Evolutionary conservation across 2,797 vertebrate species (phyloP).

Genomic region (Pterois miles): DNA sequence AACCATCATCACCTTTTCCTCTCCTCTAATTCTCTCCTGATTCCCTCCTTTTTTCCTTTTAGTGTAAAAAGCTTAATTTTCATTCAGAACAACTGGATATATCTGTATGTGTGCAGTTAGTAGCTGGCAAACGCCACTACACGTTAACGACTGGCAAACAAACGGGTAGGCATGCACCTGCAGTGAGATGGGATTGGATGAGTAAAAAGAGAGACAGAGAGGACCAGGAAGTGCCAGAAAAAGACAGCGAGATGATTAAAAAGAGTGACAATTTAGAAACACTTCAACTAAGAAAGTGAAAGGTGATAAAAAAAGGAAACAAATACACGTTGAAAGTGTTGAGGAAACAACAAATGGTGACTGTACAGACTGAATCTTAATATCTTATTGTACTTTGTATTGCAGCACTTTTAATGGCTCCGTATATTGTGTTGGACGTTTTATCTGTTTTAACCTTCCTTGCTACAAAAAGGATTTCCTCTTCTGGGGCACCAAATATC

Average conservation of each 20-base stretch:
- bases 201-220: background rate
- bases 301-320: background rate
- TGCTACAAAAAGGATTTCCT: background rate
- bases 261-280: background rate
- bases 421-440: background rate
- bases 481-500: background rate
- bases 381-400: background rate
- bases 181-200: background rate
- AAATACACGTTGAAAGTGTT: background rate
- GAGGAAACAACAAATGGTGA: background rate
- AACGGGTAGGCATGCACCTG: background rate
- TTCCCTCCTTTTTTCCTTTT: background rate
- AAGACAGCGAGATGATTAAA: background rate
- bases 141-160: slow-evolving; percentile 1
- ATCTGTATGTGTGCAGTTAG: background rate
- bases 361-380: background rate
- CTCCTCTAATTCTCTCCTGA: background rate
- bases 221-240: background rate
- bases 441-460: background rate
- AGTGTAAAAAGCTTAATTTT: background rate
- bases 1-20: background rate
- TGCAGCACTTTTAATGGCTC: background rate
- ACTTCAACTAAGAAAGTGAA: background rate
- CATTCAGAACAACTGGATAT: background rate
- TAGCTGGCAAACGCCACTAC: background rate